phyloP scores from a whole-genome alignment of 2,797 vertebrate species.

The Sebastes iracundus region DNA sequence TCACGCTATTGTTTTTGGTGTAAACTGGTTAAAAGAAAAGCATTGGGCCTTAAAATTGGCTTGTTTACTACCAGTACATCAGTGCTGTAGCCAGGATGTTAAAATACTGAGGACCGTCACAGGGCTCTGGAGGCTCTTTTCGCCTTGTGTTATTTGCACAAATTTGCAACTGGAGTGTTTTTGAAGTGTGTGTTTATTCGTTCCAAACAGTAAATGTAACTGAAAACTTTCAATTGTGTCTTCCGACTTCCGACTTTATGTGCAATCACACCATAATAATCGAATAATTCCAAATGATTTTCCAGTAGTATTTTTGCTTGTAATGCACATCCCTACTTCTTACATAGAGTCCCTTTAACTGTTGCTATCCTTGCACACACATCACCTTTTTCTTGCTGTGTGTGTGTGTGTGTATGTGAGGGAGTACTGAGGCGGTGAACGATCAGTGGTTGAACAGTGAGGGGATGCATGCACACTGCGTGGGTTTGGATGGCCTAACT shows the following conservation, averaged over 20 bases:
- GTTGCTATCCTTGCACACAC: not conserved
- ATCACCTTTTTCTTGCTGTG: too few relatives aligned
- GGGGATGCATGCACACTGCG: slow-evolving; percentile 10
- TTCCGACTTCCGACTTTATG: not conserved
- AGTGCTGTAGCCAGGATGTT: not conserved
- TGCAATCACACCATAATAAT: not conserved
- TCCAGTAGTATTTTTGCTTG: too few relatives aligned
- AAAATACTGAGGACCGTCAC: not conserved
- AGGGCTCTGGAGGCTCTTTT: not conserved
- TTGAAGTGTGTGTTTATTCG: not conserved
- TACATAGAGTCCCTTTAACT: not conserved
- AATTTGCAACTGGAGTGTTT: not conserved
- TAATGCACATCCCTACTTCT: not conserved
- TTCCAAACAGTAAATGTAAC: not conserved
- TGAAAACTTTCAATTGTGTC: not conserved
- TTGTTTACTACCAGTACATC: not conserved
- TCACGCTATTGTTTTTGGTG: not conserved
- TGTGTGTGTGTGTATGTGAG: not conserved
- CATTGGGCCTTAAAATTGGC: not conserved
- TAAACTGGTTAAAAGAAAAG: not conserved
- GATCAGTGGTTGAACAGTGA: not conserved
- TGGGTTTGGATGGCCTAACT: slow-evolving; percentile 7
- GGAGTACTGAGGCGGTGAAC: not conserved
- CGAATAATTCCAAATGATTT: too few relatives aligned
- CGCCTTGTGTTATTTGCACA: not conserved